Base-by-base conservation (phyloP, 1,140 invertebrate species). In the Zaprionus vittiger region DNA sequence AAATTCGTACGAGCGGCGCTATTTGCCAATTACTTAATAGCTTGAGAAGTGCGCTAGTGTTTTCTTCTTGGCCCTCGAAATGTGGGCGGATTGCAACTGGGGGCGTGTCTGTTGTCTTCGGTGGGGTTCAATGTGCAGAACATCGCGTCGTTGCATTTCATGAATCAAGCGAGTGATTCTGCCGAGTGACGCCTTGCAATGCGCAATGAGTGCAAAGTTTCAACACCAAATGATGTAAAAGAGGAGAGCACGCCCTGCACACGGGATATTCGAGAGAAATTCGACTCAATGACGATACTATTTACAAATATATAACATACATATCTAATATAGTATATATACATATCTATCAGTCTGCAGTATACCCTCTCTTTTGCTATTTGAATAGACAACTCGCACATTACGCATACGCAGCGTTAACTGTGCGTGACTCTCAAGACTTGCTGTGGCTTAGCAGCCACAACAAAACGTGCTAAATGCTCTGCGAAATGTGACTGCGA, bases 131-230 rank as follows among this genome's bases (percentile, higher is more conserved):
- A 67, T 63, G 76, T 78, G 54, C 72, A 69, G 22, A 17, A 66
- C 31, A 65, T 77, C 77, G 65, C 68, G 73, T 73, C 38, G 55
- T 47, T 67, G 31, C 31, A 38, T 63, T 86, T 91, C 89, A 91
- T 91, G 89, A 91, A 91, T 91, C 77, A 91, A 91, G 75, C 66
- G 89, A 89, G 83, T 91, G 89, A 91, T 91, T 72, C 67, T 54
- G 54, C 63, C 20, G 55, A 52, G 56, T 77, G 81, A 76, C 79
- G 80, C 67, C 62, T 49, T 68, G 44, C 55, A 31, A 15, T 3
- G 41, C 15, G 41, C 41, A 47, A 47, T 49, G 22, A 24, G 77
- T 76, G 47, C 73, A 74, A 80, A 63, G 70, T 28, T 66, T 66
- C 20, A 4, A 17, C 7, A 24, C n/a, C 41, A 14, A 81, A 56